Evolutionary conservation across 1,140 invertebrate species (phyloP).

Genomic region (Pristionchus pacificus): DNA sequence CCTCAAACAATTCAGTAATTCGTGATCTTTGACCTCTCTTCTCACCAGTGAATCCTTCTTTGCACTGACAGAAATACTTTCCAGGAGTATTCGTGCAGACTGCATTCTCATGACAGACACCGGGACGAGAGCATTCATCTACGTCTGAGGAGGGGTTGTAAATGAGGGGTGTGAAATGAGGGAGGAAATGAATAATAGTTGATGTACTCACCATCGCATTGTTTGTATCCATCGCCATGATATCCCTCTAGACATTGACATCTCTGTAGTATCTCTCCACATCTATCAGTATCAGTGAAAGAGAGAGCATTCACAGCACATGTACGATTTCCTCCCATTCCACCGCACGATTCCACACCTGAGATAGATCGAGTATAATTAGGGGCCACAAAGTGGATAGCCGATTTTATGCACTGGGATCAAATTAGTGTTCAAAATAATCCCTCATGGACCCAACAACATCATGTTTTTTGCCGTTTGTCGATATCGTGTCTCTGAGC

Average conservation of each 20-base stretch:
- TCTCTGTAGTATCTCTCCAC: constrained; percentile 48
- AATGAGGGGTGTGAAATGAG: neutral
- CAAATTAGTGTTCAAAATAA: too few species aligned
- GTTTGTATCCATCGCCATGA: constrained; percentile 43
- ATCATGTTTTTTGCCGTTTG: too few species aligned
- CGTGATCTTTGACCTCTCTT: too few species aligned
- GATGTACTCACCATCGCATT: constrained; percentile 40
- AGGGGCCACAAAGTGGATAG: too few species aligned
- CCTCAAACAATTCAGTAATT: constrained; percentile 19
- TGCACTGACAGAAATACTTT: constrained; percentile 83
- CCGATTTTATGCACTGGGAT: too few species aligned
- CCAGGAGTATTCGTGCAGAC: constrained; percentile 85
- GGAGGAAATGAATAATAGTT: neutral
- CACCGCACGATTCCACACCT: constrained; percentile 13
- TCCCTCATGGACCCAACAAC: too few species aligned
- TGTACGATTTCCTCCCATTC: constrained; percentile 20
- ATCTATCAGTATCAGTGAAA: constrained; percentile 50
- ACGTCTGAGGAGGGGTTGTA: constrained; percentile 67
- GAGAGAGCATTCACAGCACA: constrained; percentile 53
- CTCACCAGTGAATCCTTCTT: constrained; percentile 46
- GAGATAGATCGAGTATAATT: too few species aligned
- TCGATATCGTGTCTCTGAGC: too few species aligned
- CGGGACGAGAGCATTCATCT: constrained; percentile 79
- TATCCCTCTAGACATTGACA: constrained; percentile 54
- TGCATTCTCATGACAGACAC: constrained; percentile 76